These are phyloP conservation scores for Colostygia pectinataria DNA, from an alignment of 2,888 invertebrate genomes.

Conservation along the genomic window DNA sequence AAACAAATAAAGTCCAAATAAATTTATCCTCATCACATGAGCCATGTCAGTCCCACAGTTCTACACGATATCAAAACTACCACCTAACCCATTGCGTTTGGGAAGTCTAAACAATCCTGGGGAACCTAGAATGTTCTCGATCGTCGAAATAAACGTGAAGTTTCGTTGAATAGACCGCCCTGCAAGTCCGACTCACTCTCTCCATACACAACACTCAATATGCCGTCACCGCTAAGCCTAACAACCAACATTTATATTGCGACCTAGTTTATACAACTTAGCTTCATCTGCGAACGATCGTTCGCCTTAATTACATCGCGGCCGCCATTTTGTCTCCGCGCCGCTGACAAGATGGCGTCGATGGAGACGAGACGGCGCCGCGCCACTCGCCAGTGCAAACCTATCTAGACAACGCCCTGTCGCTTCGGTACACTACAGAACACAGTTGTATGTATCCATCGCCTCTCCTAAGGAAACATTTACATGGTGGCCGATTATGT, in stretches of 20 bases:
- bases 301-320: slow-evolving; percentile 53
- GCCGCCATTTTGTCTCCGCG: slow-evolving; percentile 38
- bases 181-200: slow-evolving; percentile 40
- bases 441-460: slow-evolving; percentile 76
- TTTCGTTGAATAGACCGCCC: slow-evolving; percentile 30
- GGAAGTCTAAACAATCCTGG: slow-evolving; percentile 22
- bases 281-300: slow-evolving; percentile 56
- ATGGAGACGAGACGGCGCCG: slow-evolving; percentile 38
- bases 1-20: slow-evolving; percentile 46
- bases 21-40: slow-evolving; percentile 78
- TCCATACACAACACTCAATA: slow-evolving; percentile 80
- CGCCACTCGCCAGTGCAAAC: slow-evolving; percentile 60
- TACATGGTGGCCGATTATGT: slow-evolving; percentile 53
- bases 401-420: slow-evolving; percentile 76
- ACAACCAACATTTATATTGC: slow-evolving; percentile 74
- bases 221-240: slow-evolving; percentile 64
- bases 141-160: slow-evolving; percentile 21
- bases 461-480: slow-evolving; percentile 66
- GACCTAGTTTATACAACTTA: slow-evolving; percentile 75
- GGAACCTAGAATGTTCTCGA: slow-evolving; percentile 17
- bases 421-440: slow-evolving; percentile 77
- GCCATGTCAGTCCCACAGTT: slow-evolving; percentile 74
- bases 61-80: slow-evolving; percentile 66
- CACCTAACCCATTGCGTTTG: slow-evolving; percentile 52
- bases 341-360: slow-evolving; percentile 26